Conservation (phyloP, 37 sponge, comb jelly and placozoan genomes). For the Mnemiopsis leidyi region DNA sequence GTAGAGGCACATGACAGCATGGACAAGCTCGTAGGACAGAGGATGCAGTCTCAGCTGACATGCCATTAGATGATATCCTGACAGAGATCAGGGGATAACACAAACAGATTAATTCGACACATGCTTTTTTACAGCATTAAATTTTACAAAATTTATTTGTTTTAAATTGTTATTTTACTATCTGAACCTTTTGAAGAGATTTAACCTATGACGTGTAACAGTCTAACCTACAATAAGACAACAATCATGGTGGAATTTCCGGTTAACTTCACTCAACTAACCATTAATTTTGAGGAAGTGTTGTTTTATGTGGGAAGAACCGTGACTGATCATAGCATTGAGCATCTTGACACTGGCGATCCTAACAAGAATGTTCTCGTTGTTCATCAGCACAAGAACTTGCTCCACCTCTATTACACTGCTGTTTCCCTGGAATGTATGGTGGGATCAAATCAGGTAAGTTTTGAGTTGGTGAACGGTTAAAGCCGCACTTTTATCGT, state of each 20-base stretch:
- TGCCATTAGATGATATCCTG: slow-evolving; percentile 58
- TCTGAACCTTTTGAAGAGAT: too few species aligned
- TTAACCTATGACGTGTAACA: too few species aligned
- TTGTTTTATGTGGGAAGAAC: slow-evolving; percentile 19
- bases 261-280: too few species aligned
- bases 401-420: slow-evolving; percentile 46
- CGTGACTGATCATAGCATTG: slow-evolving; percentile 30
- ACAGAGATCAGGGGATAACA: neutral
- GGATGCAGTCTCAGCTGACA: slow-evolving; percentile 36
- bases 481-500: too few species aligned
- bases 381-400: slow-evolving; percentile 46
- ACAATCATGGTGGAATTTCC: too few species aligned
- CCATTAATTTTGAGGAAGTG: slow-evolving; percentile 63
- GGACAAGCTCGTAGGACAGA: slow-evolving; percentile 5
- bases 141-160: too few species aligned
- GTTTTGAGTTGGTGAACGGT: too few species aligned
- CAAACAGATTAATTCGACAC: too few species aligned
- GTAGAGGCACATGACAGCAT: slow-evolving; percentile 32
- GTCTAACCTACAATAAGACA: too few species aligned
- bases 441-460: too few species aligned
- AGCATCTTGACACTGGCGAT: slow-evolving; percentile 34
- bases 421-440: slow-evolving; percentile 30
- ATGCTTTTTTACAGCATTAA: too few species aligned
- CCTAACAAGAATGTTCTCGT: slow-evolving; percentile 18
- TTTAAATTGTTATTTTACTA: too few species aligned